Percentiles rank a stretch among this genome's conserved stretches.
Conservation (phyloP, 2,888 invertebrate genomes). For the Camponotus fellah region DNA sequence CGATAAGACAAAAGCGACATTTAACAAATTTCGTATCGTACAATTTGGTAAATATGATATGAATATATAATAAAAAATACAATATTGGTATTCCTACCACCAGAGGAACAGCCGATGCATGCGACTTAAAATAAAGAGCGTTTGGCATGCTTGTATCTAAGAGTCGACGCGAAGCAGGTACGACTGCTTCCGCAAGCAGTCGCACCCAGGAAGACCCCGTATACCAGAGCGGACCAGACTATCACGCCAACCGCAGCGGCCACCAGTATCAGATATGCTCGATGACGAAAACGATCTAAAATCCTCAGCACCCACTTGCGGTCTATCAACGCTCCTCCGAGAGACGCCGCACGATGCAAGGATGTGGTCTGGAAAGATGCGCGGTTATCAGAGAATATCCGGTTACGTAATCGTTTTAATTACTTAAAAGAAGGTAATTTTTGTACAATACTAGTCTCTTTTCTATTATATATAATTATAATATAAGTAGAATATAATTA, state of each 20-base stretch:
- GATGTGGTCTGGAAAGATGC: conserved; percentile 23
- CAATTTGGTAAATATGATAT: background rate
- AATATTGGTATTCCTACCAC: background rate
- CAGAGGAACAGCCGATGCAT: too few species aligned
- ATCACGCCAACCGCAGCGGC: conserved; percentile 71
- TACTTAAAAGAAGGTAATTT: background rate
- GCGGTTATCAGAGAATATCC: conserved; percentile 24
- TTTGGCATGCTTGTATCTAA: conserved; percentile 61
- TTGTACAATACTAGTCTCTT: background rate
- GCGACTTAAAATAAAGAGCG: conserved; percentile 64
- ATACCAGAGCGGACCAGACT: conserved; percentile 71
- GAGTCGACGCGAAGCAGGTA: conserved; percentile 59
- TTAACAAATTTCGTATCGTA: background rate
- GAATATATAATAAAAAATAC: background rate
- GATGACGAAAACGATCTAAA: conserved; percentile 57
- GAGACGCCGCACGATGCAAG: conserved; percentile 22
- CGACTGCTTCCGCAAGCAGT: conserved; percentile 73
- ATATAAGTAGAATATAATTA: too few species aligned
- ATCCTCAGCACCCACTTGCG: conserved; percentile 50
- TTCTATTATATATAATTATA: background rate
- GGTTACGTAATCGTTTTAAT: background rate
- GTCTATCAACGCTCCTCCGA: conserved; percentile 26
- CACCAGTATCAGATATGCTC: conserved; percentile 59
- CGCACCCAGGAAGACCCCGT: conserved; percentile 75
- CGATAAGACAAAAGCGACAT: background rate